Percentiles rank a stretch among this genome's conserved stretches.
phyloP scores from a whole-genome alignment of 2,797 vertebrate species.

The Pseudochaenichthys georgianus region DNA sequence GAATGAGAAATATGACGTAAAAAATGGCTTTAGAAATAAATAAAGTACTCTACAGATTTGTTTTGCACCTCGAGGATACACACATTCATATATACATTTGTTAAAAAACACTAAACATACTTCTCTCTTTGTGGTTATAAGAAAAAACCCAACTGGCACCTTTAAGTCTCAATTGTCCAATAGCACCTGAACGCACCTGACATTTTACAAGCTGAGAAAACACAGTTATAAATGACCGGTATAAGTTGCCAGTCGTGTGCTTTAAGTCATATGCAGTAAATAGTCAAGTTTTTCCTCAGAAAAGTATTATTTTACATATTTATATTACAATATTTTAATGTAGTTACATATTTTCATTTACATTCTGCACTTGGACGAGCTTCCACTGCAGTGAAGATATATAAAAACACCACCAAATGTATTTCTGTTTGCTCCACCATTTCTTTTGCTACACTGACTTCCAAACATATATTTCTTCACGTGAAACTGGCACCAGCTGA shows the following conservation, averaged over 20 bases:
- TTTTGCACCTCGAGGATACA: too few relatives aligned
- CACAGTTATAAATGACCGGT: neutral
- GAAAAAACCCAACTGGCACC: neutral
- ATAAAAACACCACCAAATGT: conserved; percentile 28
- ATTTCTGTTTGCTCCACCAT: conserved; percentile 21
- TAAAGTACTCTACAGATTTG: too few relatives aligned
- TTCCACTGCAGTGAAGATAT: conserved; percentile 30
- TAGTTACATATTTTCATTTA: neutral
- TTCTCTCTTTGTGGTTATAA: neutral
- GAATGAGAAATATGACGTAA: too few relatives aligned
- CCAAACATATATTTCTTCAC: too few relatives aligned
- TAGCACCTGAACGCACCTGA: neutral
- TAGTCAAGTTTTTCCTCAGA: conserved; percentile 28
- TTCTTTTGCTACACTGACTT: neutral
- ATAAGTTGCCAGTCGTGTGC: neutral
- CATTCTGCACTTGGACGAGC: neutral
- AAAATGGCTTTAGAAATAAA: too few relatives aligned
- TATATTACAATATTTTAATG: conserved; percentile 35
- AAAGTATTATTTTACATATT: conserved; percentile 31
- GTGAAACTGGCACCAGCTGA: conserved; percentile 3
- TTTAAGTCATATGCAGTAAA: neutral
- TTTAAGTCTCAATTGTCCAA: neutral
- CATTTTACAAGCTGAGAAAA: neutral
- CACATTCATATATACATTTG: too few relatives aligned
- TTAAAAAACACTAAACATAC: too few relatives aligned